A percentile compares a stretch with the other conserved stretches of the same genome.
Conservation (phyloP, 2,797 vertebrate genomes). For the Cichlasoma orientale region DNA sequence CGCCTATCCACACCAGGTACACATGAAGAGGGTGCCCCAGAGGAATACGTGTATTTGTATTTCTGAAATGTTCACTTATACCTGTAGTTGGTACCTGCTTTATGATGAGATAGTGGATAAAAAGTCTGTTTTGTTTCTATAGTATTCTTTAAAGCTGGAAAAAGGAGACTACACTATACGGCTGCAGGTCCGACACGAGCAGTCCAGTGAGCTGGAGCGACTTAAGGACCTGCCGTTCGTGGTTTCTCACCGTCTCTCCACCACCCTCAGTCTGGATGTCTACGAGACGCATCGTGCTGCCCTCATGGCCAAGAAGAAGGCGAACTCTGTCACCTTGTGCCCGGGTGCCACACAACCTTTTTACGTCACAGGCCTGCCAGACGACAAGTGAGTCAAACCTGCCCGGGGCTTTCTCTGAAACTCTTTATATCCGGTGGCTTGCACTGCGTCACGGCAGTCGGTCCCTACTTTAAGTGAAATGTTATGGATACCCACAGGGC, state of each 20-base stretch:
- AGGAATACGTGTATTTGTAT: neutral
- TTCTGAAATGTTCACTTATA: neutral
- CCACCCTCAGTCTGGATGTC: conserved; percentile 90
- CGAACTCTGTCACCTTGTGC: conserved; percentile 89
- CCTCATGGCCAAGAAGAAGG: conserved; percentile 95
- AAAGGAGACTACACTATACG: conserved; percentile 97
- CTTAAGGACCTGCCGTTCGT: conserved; percentile 96
- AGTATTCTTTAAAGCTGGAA: conserved; percentile 98
- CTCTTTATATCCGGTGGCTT: neutral
- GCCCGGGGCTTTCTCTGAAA: neutral
- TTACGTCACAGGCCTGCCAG: conserved; percentile 91
- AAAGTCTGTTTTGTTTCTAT: neutral
- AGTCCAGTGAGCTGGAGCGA: conserved; percentile 93
- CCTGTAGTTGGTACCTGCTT: neutral
- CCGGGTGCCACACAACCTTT: conserved; percentile 91
- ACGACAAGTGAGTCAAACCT: conserved; percentile 91
- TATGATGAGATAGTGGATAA: neutral
- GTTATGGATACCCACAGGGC: too few relatives aligned
- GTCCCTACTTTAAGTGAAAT: too few relatives aligned
- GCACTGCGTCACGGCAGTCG: too few relatives aligned
- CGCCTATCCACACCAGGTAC: conserved; percentile 96
- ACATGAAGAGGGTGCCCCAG: neutral
- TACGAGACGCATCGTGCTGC: conserved; percentile 94
- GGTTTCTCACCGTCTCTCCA: conserved; percentile 94
- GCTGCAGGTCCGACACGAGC: conserved; percentile 96